A percentile compares a stretch with the other conserved stretches of the same genome.
Evolutionary conservation across 2,113 vertebrate genomes (phyloP).

Genomic region (Triplophysa siluroides): DNA sequence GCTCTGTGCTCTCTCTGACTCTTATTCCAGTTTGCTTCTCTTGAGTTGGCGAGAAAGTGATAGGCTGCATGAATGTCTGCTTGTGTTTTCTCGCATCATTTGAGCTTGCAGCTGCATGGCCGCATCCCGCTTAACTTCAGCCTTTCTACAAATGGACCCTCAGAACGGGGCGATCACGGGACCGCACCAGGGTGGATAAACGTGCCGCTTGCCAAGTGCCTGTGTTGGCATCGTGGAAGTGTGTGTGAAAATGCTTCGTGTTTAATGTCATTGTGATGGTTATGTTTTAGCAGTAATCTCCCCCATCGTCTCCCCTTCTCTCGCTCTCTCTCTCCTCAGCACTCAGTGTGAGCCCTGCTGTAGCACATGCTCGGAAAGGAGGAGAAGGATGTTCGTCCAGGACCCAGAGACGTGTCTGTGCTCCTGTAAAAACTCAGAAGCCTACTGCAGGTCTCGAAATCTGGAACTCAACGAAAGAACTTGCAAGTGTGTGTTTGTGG

Average conservation of each 20-base stretch:
- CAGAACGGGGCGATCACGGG: slow-evolving; percentile 6
- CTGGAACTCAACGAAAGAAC: slow-evolving; percentile 99
- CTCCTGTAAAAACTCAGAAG: slow-evolving; percentile 97
- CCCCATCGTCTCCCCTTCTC: slow-evolving; percentile 56
- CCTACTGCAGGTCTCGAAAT: slow-evolving; percentile 94
- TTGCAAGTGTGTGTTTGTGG: slow-evolving; percentile 89
- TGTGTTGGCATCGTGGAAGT: slow-evolving; percentile 6
- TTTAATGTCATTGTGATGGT: neutral
- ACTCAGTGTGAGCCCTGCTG: slow-evolving; percentile 90
- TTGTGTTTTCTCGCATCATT: slow-evolving; percentile 11
- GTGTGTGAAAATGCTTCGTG: slow-evolving; percentile 16
- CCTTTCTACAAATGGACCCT: slow-evolving; percentile 38
- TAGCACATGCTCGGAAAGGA: slow-evolving; percentile 92
- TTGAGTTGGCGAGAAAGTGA: neutral
- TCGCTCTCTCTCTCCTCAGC: slow-evolving; percentile 81
- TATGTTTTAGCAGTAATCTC: slow-evolving; percentile 7
- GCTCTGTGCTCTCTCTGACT: neutral
- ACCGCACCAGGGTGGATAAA: neutral
- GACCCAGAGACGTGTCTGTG: slow-evolving; percentile 95
- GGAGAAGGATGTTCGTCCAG: slow-evolving; percentile 94
- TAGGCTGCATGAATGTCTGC: neutral
- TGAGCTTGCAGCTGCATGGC: slow-evolving; percentile 52
- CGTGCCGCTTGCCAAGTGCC: slow-evolving; percentile 23
- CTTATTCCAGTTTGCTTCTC: slow-evolving; percentile 6
- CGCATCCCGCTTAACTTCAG: slow-evolving; percentile 33